Evolutionary conservation across 2,888 invertebrate species (phyloP).

Genomic region (Ellobium chinense): DNA sequence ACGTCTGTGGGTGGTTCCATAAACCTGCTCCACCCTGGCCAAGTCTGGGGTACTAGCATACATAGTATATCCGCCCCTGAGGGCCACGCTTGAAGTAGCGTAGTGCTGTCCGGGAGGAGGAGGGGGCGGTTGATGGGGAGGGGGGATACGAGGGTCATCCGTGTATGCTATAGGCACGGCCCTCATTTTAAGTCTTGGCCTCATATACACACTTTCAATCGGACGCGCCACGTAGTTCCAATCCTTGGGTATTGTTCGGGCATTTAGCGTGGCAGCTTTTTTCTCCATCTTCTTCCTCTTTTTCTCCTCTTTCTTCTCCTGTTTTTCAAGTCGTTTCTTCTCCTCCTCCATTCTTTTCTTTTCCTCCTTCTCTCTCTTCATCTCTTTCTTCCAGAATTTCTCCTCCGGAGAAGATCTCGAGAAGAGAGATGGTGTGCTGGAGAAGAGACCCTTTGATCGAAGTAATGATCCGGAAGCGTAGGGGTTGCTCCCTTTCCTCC

Average conservation of each 20-base stretch:
- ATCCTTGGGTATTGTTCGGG: conserved; percentile 62
- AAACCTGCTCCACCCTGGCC: conserved; percentile 65
- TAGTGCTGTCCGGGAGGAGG: conserved; percentile 19
- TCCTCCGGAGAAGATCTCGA: conserved; percentile 59
- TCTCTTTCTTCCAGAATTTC: conserved; percentile 64
- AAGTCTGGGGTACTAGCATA: conserved; percentile 67
- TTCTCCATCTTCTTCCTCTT: conserved; percentile 64
- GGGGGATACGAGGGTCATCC: conserved; percentile 57
- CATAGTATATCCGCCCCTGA: conserved; percentile 6
- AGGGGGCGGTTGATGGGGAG: conserved; percentile 31
- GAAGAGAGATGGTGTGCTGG: conserved; percentile 69
- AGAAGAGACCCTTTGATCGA: conserved; percentile 60
- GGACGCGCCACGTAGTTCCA: conserved; percentile 61
- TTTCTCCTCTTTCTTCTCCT: conserved; percentile 67
- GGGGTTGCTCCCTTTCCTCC: not conserved
- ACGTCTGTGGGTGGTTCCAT: conserved; percentile 59
- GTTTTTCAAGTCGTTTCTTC: conserved; percentile 62
- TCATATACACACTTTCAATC: conserved; percentile 60
- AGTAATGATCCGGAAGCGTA: conserved; percentile 45
- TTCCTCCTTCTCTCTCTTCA: conserved; percentile 66
- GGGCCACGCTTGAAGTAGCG: conserved; percentile 11
- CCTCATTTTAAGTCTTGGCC: conserved; percentile 59
- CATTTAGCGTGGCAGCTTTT: conserved; percentile 54
- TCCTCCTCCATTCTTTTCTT: conserved; percentile 66
- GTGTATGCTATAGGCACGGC: conserved; percentile 69